These are phyloP conservation scores for Acanthornis magna DNA, from an alignment of 2,797 vertebrate genomes.

Conservation along the genomic window DNA sequence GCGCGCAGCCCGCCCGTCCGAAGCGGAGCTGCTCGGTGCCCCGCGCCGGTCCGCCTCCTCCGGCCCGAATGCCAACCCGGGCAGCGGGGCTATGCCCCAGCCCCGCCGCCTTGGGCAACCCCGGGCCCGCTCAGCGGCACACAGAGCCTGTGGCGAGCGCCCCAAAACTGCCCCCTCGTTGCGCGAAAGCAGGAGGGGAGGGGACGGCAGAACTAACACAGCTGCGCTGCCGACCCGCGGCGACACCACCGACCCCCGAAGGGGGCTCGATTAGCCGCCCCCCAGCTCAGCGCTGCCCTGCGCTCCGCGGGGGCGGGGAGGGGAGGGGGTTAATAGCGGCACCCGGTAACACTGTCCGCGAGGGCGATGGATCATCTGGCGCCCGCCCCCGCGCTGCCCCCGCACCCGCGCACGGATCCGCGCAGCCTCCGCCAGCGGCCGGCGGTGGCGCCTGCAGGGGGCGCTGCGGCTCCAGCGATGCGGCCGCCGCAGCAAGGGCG, in stretches of 20 bases:
- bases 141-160: too few species aligned
- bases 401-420: not conserved
- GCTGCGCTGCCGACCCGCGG: not conserved
- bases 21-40: not conserved
- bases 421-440: not conserved
- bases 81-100: not conserved
- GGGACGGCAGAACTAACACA: not conserved
- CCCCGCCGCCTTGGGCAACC: not conserved
- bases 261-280: not conserved
- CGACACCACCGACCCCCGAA: not conserved
- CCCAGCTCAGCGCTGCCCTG: not conserved
- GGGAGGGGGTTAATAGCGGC: not conserved
- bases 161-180: not conserved
- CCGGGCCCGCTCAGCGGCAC: not conserved
- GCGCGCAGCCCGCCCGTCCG: not conserved
- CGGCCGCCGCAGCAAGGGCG: not conserved
- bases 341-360: not conserved
- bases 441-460: not conserved
- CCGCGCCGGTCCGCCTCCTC: not conserved
- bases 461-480: slow-evolving; percentile 24
- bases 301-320: not conserved
- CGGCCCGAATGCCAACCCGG: not conserved
- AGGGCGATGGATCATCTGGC: not conserved
- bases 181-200: too few species aligned
- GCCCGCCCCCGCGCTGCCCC: not conserved